Evolutionary conservation across 1,140 invertebrate genomes (phyloP), one percentile per base, ranked within the genome.

Genomic region (Drosophila guanche): DNA sequence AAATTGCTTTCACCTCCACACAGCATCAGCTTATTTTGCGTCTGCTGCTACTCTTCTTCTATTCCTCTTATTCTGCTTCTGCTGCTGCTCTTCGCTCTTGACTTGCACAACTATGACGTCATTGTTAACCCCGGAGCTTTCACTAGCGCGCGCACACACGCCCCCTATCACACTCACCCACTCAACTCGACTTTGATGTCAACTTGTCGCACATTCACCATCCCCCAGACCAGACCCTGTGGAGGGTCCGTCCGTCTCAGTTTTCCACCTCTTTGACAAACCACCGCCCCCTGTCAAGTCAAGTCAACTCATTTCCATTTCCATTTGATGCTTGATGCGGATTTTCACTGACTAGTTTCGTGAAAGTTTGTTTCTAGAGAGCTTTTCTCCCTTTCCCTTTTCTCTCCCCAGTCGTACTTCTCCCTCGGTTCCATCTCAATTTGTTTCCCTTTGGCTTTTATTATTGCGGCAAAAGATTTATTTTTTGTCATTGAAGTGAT

Each of bases 41-140:
- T 14, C 14, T 29, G 0, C 16, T 10, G 12, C 6, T 3, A 3
- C n/a, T 37, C 8, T 46, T 12, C 7, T 46, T 29, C 5, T 40
- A 1, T 22, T 63, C 67, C 25, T 16, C 25, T 20, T 20, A 12
- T 2, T 4, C 10, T 22, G 7, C 7, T 29, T 37, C 16, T 14
- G 7, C 0, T 22, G n/a, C 1, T 4, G 10, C n/a, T 20, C 42
- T 25, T 29, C 68, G 29, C 33, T 56, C 62, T 29, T 48, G 62
- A 68, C 65, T 76, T 73, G 69, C 74, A 79, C 83, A 86, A 88
- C 78, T 51, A 76, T 88, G 83, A 88, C 83, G 83, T 88, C 83
- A 88, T 60, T 72, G 83, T 83, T 88, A 88, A 76, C 84, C 83
- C 83, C 79, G 71, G 66, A 86, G 84, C 83, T 88, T 86, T 86